Conservation (phyloP, 2,113 vertebrate genomes). For the Hyla sarda region DNA sequence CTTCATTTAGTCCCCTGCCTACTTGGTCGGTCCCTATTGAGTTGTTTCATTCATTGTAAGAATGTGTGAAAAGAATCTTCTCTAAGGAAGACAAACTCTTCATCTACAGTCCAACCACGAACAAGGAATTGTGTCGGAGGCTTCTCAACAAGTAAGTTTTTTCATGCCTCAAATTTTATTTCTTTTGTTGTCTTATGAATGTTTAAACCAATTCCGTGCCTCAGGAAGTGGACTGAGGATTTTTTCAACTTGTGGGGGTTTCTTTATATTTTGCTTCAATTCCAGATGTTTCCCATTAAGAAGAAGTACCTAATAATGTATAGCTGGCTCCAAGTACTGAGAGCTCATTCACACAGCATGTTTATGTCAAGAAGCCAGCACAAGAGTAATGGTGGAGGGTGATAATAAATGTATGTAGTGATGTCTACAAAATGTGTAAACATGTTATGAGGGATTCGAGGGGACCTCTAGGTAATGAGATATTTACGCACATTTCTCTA, state of each 20-base stretch:
- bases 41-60: conserved; percentile 56
- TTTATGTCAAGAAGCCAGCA: background rate
- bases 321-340: conserved; percentile 16
- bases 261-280: conserved; percentile 23
- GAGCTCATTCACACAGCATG: conserved; percentile 1
- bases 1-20: conserved; percentile 37
- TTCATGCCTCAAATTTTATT: background rate
- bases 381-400: background rate
- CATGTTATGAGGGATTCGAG: background rate
- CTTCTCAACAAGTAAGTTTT: conserved; percentile 45
- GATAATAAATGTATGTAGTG: background rate
- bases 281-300: conserved; percentile 55
- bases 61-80: conserved; percentile 52
- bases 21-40: conserved; percentile 50
- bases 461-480: background rate
- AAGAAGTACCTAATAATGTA: conserved; percentile 30
- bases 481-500: background rate
- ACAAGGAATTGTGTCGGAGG: conserved; percentile 30
- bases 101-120: conserved; percentile 37
- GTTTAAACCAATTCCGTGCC: conserved; percentile 39
- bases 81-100: conserved; percentile 7
- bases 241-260: conserved; percentile 41
- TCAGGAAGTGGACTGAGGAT: conserved; percentile 29
- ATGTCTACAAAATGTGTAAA: background rate
- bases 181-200: conserved; percentile 33